phyloP scores from a whole-genome alignment of 1,140 invertebrate species.

The Caenorhabditis inopinata region DNA sequence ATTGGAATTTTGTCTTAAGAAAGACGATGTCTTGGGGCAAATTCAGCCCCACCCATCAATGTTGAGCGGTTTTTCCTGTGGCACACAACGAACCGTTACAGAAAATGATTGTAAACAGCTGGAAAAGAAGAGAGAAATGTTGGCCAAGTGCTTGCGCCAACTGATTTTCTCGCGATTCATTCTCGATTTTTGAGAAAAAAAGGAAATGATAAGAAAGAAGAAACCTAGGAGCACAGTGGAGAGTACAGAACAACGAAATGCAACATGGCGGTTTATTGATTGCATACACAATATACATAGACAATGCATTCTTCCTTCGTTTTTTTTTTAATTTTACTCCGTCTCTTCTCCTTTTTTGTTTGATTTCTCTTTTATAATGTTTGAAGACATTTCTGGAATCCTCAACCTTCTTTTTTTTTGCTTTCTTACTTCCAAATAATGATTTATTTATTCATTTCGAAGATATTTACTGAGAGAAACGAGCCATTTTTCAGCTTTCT shows the following conservation, averaged over 20 bases:
- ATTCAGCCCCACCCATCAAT: too few species aligned
- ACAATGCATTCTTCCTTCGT: background rate
- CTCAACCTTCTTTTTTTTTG: background rate
- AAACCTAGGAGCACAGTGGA: background rate
- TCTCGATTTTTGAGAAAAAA: constrained; percentile 3
- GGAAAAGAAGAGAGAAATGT: too few species aligned
- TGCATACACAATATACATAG: background rate
- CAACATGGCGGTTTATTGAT: background rate
- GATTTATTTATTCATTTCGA: background rate
- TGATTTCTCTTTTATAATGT: background rate
- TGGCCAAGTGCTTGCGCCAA: too few species aligned
- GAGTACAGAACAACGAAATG: constrained; percentile 25
- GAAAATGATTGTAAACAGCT: too few species aligned
- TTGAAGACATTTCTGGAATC: background rate
- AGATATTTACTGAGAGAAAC: too few species aligned
- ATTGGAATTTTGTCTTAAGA: too few species aligned
- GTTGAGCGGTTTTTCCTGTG: too few species aligned
- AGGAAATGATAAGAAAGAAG: constrained; percentile 4
- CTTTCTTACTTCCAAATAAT: background rate
- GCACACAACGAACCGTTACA: too few species aligned
- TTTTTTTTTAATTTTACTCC: background rate
- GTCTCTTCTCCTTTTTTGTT: background rate
- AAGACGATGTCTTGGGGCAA: too few species aligned
- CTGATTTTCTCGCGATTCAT: background rate
- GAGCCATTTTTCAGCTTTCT: too few species aligned